Evolutionary conservation across 2,113 vertebrate species (phyloP), one percentile per base, ranked within the genome.

Genomic region (Silurus asotus): DNA sequence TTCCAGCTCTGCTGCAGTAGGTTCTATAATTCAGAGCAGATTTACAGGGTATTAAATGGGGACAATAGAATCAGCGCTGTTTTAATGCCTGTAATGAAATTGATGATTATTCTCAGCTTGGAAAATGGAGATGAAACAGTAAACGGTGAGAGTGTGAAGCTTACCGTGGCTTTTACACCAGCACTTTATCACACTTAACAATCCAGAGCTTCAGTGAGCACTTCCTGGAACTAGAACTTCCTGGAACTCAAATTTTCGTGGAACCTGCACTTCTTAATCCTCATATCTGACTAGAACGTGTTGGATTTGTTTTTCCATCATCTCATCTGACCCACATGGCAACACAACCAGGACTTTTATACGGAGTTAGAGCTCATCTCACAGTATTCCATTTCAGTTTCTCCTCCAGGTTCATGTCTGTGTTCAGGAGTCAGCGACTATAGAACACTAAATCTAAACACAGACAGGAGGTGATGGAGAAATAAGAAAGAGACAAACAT

Each of bases 41-140:
- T 93, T 87, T 92, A 91, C 45, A 67, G 80, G 56, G 61, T 89
- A 90, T 91, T 93, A 92, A 89, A 88, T 89, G 81, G 83, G 90
- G 88, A 70, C 53, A 90, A 90, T 67, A 87, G 85, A 76, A 75
- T 6, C 90, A 89, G 84, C 62, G 79, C 90, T 86, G 59, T 81
- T 88, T 70, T 89, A 87, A 92, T 70, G 89, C 67, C 20, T 15
- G 5, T 75, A 86, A 86, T 88, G 75, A 86, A 86, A 88, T 56
- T 17, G 51, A 23, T 62, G 74, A 83, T 83, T 72, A 74, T 84
- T 72, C n/a, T 49, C 48, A 79, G 64, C 84, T 86, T 20, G 37
- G 14, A 64, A 76, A 77, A 86, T 70, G 49, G 56, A 37, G 62
- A 88, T 80, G 70, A 62, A 72, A 80, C 53, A 53, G 51, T 75